Base-by-base conservation (phyloP, 2,797 vertebrate genomes). In the Lagocephalus sceleratus region DNA sequence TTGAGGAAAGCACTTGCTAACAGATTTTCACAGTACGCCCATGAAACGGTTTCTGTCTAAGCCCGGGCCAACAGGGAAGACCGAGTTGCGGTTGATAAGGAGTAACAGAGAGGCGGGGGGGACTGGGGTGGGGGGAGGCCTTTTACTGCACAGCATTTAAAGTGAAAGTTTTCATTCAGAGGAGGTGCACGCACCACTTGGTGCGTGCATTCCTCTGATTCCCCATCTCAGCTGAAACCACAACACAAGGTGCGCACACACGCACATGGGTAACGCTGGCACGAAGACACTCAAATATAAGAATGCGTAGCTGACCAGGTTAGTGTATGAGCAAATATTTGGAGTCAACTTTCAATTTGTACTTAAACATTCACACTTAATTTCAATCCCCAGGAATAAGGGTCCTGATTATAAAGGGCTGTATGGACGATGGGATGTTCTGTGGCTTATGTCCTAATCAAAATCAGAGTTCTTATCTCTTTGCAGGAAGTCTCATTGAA, bases 11-110 rank as follows among this genome's bases (percentile, higher is more conserved):
- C 19, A 11, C 3, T 15, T 11, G 12, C 42, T 20, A 12, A 44
- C 1, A 11, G 20, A 51, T 65, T 53, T 50, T 63, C 41, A 19
- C 14, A 43, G 43, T 51, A 12, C 38, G 44, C 42, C 11, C 39
- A 5, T 41, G 44, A 65, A 55, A 66, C 39, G 38, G 76, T 81
- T 79, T 82, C 68, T 71, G 71, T 74, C 59, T 56, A 60, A 14
- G 9, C 32, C 22, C 0, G 7, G 53, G 75, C 66, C 77, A 80
- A 76, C 44, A 72, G 58, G 57, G 38, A 75, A 57, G 52, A 73
- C 64, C 47, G 7, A 6, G 42, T 51, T 25, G 26, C 11, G 17
- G 15, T 43, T 23, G 41, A 60, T 38, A 2, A 53, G 50, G 54
- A 58, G 60, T 79, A 54, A 53, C 38, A 25, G 47, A 66, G 26